Percentiles rank a stretch among this genome's conserved stretches.
Evolutionary conservation across 2,888 invertebrate genomes (phyloP).

Genomic region (Eugnorisma glareosa): DNA sequence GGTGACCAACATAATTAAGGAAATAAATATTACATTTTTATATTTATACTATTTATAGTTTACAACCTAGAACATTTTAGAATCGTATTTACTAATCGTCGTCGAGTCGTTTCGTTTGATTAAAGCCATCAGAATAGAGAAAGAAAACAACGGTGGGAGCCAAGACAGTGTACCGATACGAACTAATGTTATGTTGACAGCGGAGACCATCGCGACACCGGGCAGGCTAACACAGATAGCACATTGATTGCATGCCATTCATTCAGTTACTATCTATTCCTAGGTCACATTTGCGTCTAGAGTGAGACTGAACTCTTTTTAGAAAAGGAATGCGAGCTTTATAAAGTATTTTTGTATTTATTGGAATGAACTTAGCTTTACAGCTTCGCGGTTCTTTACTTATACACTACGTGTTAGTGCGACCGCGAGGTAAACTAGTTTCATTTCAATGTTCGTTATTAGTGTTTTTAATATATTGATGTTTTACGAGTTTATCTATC

Average conservation of each 20-base stretch:
- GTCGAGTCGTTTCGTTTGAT: constrained; percentile 29
- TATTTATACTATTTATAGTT: constrained; percentile 38
- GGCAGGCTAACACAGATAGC: not conserved
- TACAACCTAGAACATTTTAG: constrained; percentile 7
- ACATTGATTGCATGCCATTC: constrained; percentile 29
- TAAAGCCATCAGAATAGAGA: constrained; percentile 25
- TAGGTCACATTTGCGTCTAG: not conserved
- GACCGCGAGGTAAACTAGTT: constrained; percentile 33
- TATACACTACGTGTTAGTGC: constrained; percentile 30
- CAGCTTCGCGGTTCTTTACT: constrained; percentile 26
- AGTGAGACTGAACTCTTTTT: constrained; percentile 18
- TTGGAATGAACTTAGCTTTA: constrained; percentile 43
- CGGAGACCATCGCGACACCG: too few relatives aligned
- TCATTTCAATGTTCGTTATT: constrained; percentile 20
- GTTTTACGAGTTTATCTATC: constrained; percentile 17
- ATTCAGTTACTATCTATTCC: not conserved
- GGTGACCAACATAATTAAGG: not conserved
- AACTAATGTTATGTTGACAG: constrained; percentile 2
- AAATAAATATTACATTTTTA: not conserved
- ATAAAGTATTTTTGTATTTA: not conserved
- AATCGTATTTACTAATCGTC: constrained; percentile 16
- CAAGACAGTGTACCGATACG: not conserved
- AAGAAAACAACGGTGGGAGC: not conserved
- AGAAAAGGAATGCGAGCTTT: constrained; percentile 38
- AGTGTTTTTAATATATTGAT: constrained; percentile 17